Evolutionary conservation across 35 echinoderm and acorn worm genomes (phyloP), one percentile per base, ranked within the genome.

Genomic region (Holothuria glaberrima): DNA sequence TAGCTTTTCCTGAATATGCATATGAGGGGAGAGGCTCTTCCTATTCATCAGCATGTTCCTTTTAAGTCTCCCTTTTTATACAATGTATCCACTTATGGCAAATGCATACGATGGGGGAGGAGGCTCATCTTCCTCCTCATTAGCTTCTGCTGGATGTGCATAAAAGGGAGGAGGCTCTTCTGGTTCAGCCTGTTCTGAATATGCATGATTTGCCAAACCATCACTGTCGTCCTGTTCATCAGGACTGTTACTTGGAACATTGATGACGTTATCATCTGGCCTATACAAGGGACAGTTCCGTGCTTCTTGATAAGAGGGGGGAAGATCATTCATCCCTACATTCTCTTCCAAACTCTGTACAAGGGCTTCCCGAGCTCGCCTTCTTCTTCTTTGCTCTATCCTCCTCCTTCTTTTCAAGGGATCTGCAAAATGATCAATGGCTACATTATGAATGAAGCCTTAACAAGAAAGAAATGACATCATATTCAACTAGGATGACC

Each of bases 41-140:
- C 36, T 41, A 41, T 41, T 41, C 36, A 41, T 4, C 2, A 41
- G 36, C 36, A 41, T 7, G 2, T 41, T 2, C 2, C 36, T 4
- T 41, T 41, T 2, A 41, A 41, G 50, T 17, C 46, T 56, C 9
- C 36, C 24, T 57, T 28, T 26, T 27, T 16, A 57, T 14, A 82
- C 56, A 82, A 57, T 57, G 48, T 26, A 9, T 0, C 52, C 78
- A 56, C 56, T 82, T 9, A 59, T 82, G 6, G 46, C 78, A 82
- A 59, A 52, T 25, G 45, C 78, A 29, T 82, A 82, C 3, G 78
- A 82, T 20, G 78, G 78, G 34, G 78, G 78, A 82, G 78, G 78
- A 24, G 66, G 66, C 31, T 69, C 66, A 0, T 33, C 24, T 12
- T 54, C 50, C 50, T 21, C 25, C 14, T 18, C 66, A 69, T 69